Percentiles rank a stretch among this genome's conserved stretches.
These are phyloP conservation scores for Pseudococcus longispinus DNA, from an alignment of 2,888 invertebrate species.

Conservation along the genomic window DNA sequence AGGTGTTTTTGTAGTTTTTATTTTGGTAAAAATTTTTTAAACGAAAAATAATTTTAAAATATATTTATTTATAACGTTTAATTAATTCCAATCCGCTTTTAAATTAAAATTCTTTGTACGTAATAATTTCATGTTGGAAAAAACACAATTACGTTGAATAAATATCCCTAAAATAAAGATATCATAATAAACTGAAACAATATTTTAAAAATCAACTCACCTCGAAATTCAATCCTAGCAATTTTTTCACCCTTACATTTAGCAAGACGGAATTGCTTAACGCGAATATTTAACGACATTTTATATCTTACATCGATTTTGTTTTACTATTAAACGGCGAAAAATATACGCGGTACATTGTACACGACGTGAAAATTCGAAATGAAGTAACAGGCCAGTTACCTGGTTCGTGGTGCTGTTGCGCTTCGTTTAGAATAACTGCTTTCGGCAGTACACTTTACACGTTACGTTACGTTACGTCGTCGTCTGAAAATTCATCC, in stretches of 20 bases:
- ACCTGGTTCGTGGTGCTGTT: constrained; percentile 49
- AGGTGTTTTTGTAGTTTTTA: no score
- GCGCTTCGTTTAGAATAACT: constrained; percentile 49
- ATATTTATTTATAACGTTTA: no score
- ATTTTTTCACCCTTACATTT: constrained; percentile 74
- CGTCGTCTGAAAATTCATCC: constrained; percentile 11
- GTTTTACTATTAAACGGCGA: constrained; percentile 14
- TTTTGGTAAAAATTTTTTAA: no score
- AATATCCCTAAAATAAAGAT: no score
- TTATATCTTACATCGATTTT: constrained; percentile 37
- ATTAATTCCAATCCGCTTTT: no score
- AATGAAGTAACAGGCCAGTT: constrained; percentile 51
- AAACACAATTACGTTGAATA: no score
- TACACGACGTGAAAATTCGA: constrained; percentile 38
- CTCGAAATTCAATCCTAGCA: constrained; percentile 77
- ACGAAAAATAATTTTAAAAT: no score
- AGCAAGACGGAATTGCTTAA: constrained; percentile 74
- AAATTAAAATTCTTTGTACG: no score
- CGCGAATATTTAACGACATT: constrained; percentile 74
- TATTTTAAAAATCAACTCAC: constrained; percentile 66
- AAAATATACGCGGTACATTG: constrained; percentile 19
- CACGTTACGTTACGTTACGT: constrained; percentile 40
- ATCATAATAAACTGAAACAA: no score
- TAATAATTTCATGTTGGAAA: no score
- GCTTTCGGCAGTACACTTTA: constrained; percentile 23